phyloP scores from a whole-genome alignment of 2,797 vertebrate genomes.

The Anabas testudineus region DNA sequence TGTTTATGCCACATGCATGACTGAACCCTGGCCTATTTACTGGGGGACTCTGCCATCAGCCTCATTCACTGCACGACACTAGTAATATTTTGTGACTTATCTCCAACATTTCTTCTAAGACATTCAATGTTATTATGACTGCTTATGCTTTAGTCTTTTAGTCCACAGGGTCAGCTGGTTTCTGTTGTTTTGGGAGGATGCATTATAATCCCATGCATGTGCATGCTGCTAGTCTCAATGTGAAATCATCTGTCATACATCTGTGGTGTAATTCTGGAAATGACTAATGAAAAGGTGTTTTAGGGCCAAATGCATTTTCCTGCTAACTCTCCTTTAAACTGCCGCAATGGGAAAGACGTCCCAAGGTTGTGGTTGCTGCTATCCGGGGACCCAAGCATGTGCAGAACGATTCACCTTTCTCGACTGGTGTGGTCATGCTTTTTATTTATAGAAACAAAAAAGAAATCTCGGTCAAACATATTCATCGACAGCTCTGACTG shows the following conservation, averaged over 20 bases:
- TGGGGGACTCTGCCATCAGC: slow-evolving; percentile 2
- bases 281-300: not conserved
- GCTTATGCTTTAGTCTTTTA: not conserved
- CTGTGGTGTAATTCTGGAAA: not conserved
- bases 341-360: slow-evolving; percentile 42
- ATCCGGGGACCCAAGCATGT: slow-evolving; percentile 3
- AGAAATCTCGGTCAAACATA: not conserved
- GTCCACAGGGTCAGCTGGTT: no score
- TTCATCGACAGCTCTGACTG: not conserved
- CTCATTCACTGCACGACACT: slow-evolving; percentile 3
- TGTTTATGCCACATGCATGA: slow-evolving; percentile 52
- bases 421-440: not conserved
- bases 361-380: slow-evolving; percentile 50
- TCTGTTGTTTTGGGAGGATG: no score
- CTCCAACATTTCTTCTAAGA: not conserved
- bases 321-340: not conserved
- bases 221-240: no score
- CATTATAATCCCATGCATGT: no score
- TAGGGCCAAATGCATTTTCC: not conserved
- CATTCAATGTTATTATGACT: not conserved
- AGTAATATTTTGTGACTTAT: not conserved
- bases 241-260: not conserved
- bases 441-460: not conserved
- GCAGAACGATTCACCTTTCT: not conserved
- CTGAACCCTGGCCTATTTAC: slow-evolving; percentile 53